Conservation (phyloP, 92 coral and sea anemone species). For the Palythoa heliodiscus region DNA sequence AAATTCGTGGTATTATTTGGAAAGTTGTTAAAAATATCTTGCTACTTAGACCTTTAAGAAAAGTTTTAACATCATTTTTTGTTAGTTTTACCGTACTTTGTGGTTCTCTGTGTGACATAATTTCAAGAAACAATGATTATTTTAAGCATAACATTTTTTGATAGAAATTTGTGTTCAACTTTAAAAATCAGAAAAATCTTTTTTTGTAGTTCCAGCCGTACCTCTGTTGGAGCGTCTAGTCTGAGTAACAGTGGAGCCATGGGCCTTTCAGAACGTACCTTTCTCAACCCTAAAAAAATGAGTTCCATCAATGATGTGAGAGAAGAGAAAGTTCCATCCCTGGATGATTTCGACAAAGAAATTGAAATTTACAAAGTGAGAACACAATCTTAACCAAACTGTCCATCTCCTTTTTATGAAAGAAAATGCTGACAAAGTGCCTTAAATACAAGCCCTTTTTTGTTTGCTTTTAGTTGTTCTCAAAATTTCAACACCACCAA, state of each 20-base stretch:
- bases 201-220: slow-evolving; percentile 74
- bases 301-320: slow-evolving; percentile 70
- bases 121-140: too few relatives aligned
- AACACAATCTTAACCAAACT: background rate
- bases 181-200: background rate
- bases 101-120: too few relatives aligned
- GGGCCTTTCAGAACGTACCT: slow-evolving; percentile 96
- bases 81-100: too few relatives aligned
- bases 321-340: slow-evolving; percentile 80
- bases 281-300: slow-evolving; percentile 89
- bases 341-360: slow-evolving; percentile 98
- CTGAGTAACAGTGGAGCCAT: slow-evolving; percentile 95
- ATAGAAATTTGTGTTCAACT: too few relatives aligned
- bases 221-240: slow-evolving; percentile 90
- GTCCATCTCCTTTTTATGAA: background rate
- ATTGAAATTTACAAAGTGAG: slow-evolving; percentile 93
- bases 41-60: too few relatives aligned
- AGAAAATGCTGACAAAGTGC: background rate
- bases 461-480: background rate
- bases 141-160: too few relatives aligned
- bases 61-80: too few relatives aligned
- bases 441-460: background rate
- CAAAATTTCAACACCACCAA: background rate
- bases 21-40: too few relatives aligned
- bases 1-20: too few relatives aligned